Conservation (phyloP, 2,888 invertebrate species). For the Hydrotaea cyrtoneurina region DNA sequence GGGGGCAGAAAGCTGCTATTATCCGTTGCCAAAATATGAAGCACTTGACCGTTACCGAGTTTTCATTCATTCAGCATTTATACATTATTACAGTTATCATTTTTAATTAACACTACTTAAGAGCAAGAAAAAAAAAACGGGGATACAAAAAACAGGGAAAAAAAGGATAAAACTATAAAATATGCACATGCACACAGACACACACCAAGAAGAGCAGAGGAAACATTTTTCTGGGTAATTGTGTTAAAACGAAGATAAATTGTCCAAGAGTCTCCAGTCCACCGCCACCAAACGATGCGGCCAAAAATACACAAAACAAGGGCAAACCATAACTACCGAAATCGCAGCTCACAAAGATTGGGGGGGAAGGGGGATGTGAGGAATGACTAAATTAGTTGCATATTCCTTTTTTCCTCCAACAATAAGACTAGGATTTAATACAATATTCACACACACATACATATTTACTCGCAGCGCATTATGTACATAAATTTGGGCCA, state of each 20-base stretch:
- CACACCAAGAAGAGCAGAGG: not conserved
- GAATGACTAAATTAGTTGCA: conserved; percentile 49
- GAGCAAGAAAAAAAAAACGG: not conserved
- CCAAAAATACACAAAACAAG: conserved; percentile 16
- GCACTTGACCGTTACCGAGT: not conserved
- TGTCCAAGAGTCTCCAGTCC: conserved; percentile 16
- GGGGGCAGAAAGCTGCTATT: not conserved
- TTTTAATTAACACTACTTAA: conserved; percentile 30
- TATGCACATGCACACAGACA: not conserved
- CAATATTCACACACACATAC: too few relatives aligned
- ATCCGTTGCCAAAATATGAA: not conserved
- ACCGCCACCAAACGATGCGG: not conserved
- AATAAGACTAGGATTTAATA: conserved; percentile 31
- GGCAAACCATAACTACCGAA: not conserved
- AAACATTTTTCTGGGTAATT: conserved; percentile 56
- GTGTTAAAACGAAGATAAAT: conserved; percentile 52
- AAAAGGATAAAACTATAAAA: conserved; percentile 37
- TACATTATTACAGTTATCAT: conserved; percentile 8
- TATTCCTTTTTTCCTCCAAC: not conserved
- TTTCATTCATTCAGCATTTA: conserved; percentile 13
- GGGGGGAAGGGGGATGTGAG: not conserved
- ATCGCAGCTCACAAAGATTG: conserved; percentile 12
- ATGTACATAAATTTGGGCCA: conserved; percentile 50
- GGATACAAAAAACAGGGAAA: conserved; percentile 10
- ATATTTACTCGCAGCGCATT: too few relatives aligned